Evolutionary conservation across 2,888 invertebrate genomes (phyloP).

Genomic region (Tetragonisca angustula): DNA sequence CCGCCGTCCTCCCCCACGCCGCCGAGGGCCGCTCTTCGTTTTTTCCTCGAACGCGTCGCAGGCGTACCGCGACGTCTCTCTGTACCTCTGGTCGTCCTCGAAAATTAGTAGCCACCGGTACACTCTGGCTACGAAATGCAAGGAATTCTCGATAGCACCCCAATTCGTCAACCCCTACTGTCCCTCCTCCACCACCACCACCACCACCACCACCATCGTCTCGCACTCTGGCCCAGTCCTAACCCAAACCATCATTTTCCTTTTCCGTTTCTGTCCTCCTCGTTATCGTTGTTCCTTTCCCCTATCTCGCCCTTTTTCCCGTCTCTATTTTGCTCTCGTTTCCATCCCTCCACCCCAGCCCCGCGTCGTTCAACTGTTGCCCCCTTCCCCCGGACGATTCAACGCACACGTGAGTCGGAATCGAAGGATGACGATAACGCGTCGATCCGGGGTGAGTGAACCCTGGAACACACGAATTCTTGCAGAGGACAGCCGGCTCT

Average conservation of each 20-base stretch:
- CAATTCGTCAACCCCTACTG: background rate
- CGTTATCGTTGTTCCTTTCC: constrained; percentile 23
- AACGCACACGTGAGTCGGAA: constrained; percentile 60
- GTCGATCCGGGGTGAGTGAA: constrained; percentile 64
- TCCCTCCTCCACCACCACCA: background rate
- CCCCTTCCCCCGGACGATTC: background rate
- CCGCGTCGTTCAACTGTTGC: background rate
- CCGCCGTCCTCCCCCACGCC: constrained; percentile 15
- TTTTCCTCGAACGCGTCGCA: constrained; percentile 43
- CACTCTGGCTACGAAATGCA: constrained; percentile 70
- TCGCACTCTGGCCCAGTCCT: background rate
- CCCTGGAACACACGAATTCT: constrained; percentile 33
- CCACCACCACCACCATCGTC: background rate
- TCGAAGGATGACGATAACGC: constrained; percentile 65
- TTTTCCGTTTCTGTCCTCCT: constrained; percentile 5
- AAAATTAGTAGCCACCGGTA: constrained; percentile 70
- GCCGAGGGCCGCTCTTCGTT: constrained; percentile 1
- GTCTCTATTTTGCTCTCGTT: constrained; percentile 36
- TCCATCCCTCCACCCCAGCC: background rate
- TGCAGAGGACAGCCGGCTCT: background rate
- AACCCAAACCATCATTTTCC: background rate
- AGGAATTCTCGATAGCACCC: constrained; percentile 67
- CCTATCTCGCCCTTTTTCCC: constrained; percentile 6
- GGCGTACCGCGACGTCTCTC: constrained; percentile 43
- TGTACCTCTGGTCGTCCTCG: constrained; percentile 50